These are phyloP conservation scores for Stichodactyla helianthus DNA, from an alignment of 64 coral and sea anemone genomes.

Conservation along the genomic window DNA sequence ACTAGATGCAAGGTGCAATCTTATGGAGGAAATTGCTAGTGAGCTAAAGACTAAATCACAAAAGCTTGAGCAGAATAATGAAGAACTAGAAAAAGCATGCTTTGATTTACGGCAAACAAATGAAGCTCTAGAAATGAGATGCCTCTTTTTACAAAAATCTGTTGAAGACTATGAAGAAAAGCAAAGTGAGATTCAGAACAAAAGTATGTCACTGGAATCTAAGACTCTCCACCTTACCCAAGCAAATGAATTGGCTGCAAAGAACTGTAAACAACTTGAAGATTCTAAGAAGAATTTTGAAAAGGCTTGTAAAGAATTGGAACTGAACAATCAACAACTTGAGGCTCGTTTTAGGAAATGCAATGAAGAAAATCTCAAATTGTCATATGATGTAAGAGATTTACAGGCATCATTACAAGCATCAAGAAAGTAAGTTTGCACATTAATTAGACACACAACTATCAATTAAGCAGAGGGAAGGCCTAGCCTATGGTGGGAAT, in stretches of 20 bases:
- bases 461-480: no score
- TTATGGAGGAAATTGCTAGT: slow-evolving; percentile 70
- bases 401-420: slow-evolving; percentile 45
- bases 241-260: slow-evolving; percentile 52
- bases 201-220: slow-evolving; percentile 34
- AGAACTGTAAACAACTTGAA: slow-evolving; percentile 56
- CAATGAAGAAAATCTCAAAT: slow-evolving; percentile 57
- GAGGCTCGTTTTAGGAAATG: slow-evolving; percentile 69
- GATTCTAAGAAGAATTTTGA: slow-evolving; percentile 61
- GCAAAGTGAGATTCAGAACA: slow-evolving; percentile 42
- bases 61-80: slow-evolving; percentile 56
- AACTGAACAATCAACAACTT: slow-evolving; percentile 48
- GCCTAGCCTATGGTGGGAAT: no score
- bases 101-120: slow-evolving; percentile 64
- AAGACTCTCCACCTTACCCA: slow-evolving; percentile 45
- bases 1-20: slow-evolving; percentile 65
- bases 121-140: slow-evolving; percentile 74
- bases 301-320: slow-evolving; percentile 47
- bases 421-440: slow-evolving; percentile 43
- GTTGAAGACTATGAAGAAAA: slow-evolving; percentile 34
- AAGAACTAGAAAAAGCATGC: slow-evolving; percentile 62
- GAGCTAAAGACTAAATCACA: slow-evolving; percentile 74
- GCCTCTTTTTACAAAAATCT: slow-evolving; percentile 62
- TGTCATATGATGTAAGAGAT: slow-evolving; percentile 57
- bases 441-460: background rate